Evolutionary conservation across 1,140 invertebrate species (phyloP), one percentile per base, ranked within the genome.

Genomic region (Aphidius gifuensis): DNA sequence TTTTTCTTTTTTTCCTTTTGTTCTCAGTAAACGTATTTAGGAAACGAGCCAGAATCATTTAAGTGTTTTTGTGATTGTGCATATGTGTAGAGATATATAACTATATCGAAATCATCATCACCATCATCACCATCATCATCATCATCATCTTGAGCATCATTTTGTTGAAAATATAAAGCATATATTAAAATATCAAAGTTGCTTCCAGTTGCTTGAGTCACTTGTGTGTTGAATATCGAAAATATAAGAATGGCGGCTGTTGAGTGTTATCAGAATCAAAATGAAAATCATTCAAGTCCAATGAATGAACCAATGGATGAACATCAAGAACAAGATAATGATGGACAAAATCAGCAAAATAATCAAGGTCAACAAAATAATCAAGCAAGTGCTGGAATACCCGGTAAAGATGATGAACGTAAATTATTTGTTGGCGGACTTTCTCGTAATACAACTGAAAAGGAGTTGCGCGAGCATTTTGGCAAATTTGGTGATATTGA

Each of bases 401-500:
- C 82, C 9, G 82, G 82, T 39, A 80, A 79, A 62, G 82, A 83
- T 60, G 82, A 83, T 66, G 80, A 84, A 62, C 75, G 82, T 59
- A 83, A 85, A 69, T 69, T 84, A 23, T 83, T 83, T 68, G 71
- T 83, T 39, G 81, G 82, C 59, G 82, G 82, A 5, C 65, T 83
- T 4, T 81, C 81, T 21, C 73, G 80, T 38, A 78, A 78, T 59
- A 83, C 81, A 32, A 82, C 79, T 32, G 82, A 84, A 59, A 77
- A 81, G 60, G 86, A 88, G 66, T 68, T 88, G 11, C 82, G 81
- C 21, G 84, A 86, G 56, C 83, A 88, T 72, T 88, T 88, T 67
- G 76, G 80, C 39, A 84, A 85, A 66, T 88, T 83, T 65, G 87
- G 87, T 32, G 84, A 86, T 53, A 85, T 88, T 51, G 85, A 86